Evolutionary conservation across 2,113 vertebrate genomes (phyloP).

Genomic region (Misgurnus anguillicaudatus): DNA sequence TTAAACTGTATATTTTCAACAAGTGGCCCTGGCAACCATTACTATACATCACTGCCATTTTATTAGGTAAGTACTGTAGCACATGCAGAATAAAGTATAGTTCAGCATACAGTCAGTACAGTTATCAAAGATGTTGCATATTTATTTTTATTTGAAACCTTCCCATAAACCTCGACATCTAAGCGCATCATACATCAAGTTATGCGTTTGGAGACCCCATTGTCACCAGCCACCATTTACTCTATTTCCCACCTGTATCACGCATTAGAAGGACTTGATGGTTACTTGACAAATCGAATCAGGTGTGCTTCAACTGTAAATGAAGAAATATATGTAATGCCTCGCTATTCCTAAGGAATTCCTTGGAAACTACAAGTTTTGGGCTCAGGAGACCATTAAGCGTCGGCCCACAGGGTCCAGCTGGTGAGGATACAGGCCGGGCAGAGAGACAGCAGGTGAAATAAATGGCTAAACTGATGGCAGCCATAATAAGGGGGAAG

Average conservation of each 20-base stretch:
- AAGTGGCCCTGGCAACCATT: no score
- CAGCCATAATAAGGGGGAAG: slow-evolving; percentile 72
- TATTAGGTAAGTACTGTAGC: no score
- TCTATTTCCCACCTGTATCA: slow-evolving; percentile 18
- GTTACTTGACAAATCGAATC: slow-evolving; percentile 31
- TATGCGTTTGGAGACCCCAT: background rate
- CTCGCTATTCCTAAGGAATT: slow-evolving; percentile 25
- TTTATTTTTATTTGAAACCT: background rate
- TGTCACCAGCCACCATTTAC: background rate
- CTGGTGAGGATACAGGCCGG: slow-evolving; percentile 72
- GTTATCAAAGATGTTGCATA: no score
- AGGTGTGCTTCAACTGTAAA: slow-evolving; percentile 32
- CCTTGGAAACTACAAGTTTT: slow-evolving; percentile 37
- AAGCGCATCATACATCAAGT: background rate
- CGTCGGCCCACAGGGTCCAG: slow-evolving; percentile 68
- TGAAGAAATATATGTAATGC: slow-evolving; percentile 32
- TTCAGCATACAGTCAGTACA: no score
- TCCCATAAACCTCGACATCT: background rate
- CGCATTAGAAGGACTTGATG: slow-evolving; percentile 5
- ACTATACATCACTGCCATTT: no score
- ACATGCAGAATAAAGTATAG: no score
- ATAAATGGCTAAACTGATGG: slow-evolving; percentile 78
- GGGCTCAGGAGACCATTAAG: slow-evolving; percentile 73
- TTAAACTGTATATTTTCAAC: no score
- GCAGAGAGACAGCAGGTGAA: slow-evolving; percentile 62